Base-by-base conservation (phyloP, 1,140 invertebrate genomes). In the Octopus sinensis region DNA sequence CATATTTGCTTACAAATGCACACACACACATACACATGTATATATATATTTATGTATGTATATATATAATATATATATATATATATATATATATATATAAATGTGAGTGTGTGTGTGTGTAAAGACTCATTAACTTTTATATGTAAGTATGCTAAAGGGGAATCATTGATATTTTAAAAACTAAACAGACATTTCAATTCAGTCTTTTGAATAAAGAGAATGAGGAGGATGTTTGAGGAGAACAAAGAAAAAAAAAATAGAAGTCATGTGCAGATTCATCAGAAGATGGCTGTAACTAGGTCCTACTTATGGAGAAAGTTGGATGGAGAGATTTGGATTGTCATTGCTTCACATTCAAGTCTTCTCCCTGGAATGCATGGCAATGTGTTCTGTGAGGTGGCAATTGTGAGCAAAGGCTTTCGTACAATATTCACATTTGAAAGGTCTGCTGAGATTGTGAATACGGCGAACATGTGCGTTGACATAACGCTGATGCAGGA, bases 401-500 rank as follows among this genome's bases (percentile, higher is more conserved):
- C 68, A 73, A 23, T 73, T 73, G 68, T 73, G 68, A 17, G 68
- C 68, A 23, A 73, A 73, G 7, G 68, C 68, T 13, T 73, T 73
- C 30, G 68, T 73, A 17, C 68, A 73, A 73, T 73, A 73, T 73
- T 73, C 68, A 23, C 68, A 73, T 17, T 73, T 73, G 68, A n/a
- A 73, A 73, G 68, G 68, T 73, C 68, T 9, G 68, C 68, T 73
- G 68, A 73, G 5, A 73, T 73, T 73, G 68, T 73, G 68, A 73
- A 73, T 73, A 23, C 68, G 68, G 6, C 68, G 68, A 17, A 73
- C 68, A 73, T 73, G 68, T 73, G 68, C 68, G 68, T 73, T 73
- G 9, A 73, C 68, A 17, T 73, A 73, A 73, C 68, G 68, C 68
- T 73, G 68, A 73, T 73, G 68, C 17, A 73, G 68, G 68, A 73